Conservation (phyloP, 2,797 vertebrate species). For the Acrocephalus scirpaceus region DNA sequence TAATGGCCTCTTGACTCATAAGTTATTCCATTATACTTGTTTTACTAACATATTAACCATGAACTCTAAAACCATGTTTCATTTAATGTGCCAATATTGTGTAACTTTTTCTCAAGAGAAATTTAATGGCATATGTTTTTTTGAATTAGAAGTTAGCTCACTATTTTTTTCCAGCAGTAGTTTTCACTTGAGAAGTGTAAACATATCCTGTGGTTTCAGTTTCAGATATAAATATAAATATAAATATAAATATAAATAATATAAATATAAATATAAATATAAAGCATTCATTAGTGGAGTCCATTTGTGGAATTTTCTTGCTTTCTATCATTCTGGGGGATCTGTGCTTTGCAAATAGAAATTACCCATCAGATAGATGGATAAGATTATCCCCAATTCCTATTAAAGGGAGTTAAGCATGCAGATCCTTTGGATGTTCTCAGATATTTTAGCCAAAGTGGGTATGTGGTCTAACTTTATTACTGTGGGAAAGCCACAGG, state of each 20-base stretch:
- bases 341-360: background rate
- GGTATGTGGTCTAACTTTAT: slow-evolving; percentile 58
- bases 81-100: background rate
- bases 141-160: background rate
- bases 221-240: background rate
- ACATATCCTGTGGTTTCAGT: background rate
- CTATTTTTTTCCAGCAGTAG: background rate
- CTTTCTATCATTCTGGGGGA: background rate
- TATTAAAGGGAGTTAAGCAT: background rate
- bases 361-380: background rate
- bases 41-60: background rate
- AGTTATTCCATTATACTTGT: background rate
- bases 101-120: background rate
- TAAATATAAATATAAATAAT: background rate
- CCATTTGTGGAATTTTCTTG: background rate
- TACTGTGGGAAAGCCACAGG: slow-evolving; percentile 63
- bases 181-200: slow-evolving; percentile 5
- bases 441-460: slow-evolving; percentile 45
- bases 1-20: background rate
- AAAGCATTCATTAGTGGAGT: background rate
- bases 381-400: slow-evolving; percentile 15
- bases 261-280: background rate
- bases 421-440: slow-evolving; percentile 28
- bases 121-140: background rate
- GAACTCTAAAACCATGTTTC: background rate